A percentile compares a stretch with the other conserved stretches of the same genome.
These are phyloP conservation scores for Drosophila suzukii DNA, from an alignment of 1,140 invertebrate genomes.

Conservation along the genomic window DNA sequence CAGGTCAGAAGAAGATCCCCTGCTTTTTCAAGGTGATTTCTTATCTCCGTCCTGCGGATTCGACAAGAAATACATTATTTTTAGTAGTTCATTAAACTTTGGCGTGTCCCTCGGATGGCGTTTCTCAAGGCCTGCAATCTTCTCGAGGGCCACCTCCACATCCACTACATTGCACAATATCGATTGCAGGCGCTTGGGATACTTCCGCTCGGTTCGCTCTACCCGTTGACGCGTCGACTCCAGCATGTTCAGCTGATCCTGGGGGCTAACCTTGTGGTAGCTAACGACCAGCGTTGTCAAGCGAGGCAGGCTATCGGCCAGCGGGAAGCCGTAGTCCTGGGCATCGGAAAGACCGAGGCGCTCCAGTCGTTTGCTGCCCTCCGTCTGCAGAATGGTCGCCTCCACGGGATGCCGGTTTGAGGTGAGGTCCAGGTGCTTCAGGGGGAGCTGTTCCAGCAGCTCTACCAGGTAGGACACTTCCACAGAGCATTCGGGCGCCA, in stretches of 20 bases:
- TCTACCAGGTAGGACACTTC: constrained; percentile 47
- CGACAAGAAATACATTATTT: constrained; percentile 59
- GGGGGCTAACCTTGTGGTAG: constrained; percentile 51
- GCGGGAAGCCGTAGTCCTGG: constrained; percentile 55
- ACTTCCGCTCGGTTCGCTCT: constrained; percentile 13
- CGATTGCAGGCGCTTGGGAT: constrained; percentile 60
- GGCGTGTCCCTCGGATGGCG: constrained; percentile 60
- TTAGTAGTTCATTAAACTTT: constrained; percentile 59
- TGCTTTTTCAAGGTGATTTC: constrained; percentile 18
- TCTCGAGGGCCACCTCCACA: constrained; percentile 63
- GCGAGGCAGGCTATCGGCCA: constrained; percentile 52
- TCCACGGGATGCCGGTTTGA: constrained; percentile 55
- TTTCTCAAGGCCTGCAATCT: constrained; percentile 66
- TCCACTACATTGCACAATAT: constrained; percentile 69
- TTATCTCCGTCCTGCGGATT: constrained; percentile 25
- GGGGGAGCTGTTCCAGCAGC: constrained; percentile 42
- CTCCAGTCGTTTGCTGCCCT: constrained; percentile 42
- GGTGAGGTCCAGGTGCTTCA: constrained; percentile 60
- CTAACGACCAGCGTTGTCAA: constrained; percentile 58
- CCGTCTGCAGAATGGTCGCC: constrained; percentile 39
- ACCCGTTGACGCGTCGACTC: constrained; percentile 45
- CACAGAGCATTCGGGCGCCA: constrained; percentile 60
- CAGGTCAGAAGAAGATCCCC: not conserved
- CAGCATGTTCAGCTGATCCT: constrained; percentile 52
- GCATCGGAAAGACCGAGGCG: constrained; percentile 63